Evolutionary conservation across 2,113 vertebrate species (phyloP).

Genomic region (Sinosuthora webbiana): DNA sequence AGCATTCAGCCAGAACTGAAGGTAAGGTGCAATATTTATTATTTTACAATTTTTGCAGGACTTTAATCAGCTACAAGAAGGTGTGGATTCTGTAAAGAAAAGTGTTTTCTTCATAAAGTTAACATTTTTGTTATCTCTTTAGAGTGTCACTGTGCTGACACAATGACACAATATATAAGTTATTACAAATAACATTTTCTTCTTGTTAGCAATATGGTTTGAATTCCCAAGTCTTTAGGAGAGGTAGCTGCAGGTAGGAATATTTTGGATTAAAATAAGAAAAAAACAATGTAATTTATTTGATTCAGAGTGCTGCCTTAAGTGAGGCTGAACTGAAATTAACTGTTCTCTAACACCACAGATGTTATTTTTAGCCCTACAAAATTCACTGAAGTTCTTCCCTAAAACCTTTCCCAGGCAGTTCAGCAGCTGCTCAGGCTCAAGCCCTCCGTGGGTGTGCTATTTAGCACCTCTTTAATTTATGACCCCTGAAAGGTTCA

Average conservation of each 20-base stretch:
- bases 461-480: neutral
- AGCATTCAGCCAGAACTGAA: neutral
- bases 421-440: neutral
- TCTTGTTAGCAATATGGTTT: neutral
- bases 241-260: neutral
- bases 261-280: neutral
- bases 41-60: neutral
- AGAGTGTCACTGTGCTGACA: neutral
- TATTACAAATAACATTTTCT: neutral
- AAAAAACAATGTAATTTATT: neutral
- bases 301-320: neutral
- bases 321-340: neutral
- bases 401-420: neutral
- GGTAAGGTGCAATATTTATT: neutral
- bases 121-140: neutral
- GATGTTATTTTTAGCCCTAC: neutral
- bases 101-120: neutral
- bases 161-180: neutral
- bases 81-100: neutral
- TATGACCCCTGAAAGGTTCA: neutral
- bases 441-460: neutral
- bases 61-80: neutral
- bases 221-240: neutral
- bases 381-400: neutral
- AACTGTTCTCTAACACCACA: neutral